These are phyloP conservation scores for Acropora yongei DNA, from an alignment of 64 coral and sea anemone genomes.

Conservation along the genomic window DNA sequence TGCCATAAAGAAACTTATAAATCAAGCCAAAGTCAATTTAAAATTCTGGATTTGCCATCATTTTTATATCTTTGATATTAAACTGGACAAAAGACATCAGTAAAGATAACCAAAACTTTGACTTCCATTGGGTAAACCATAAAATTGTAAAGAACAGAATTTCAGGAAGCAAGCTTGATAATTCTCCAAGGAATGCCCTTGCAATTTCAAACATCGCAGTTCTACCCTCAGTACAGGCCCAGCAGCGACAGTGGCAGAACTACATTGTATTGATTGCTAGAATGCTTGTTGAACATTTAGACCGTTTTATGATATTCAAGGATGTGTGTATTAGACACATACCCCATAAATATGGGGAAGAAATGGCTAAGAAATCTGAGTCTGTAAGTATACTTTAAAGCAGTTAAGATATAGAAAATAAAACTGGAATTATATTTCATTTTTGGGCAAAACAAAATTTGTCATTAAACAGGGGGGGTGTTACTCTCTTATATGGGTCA, in stretches of 20 bases:
- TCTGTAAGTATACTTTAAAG: not conserved
- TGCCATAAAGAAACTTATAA: not conserved
- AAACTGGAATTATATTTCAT: too few relatives aligned
- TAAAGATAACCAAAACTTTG: constrained; percentile 23
- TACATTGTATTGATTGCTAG: constrained; percentile 45
- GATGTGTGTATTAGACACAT: constrained; percentile 50
- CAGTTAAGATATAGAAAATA: not conserved
- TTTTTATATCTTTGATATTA: constrained; percentile 25
- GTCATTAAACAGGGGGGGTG: too few relatives aligned
- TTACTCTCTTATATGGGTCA: too few relatives aligned
- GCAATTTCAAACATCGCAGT: constrained; percentile 25
- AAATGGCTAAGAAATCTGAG: constrained; percentile 36
- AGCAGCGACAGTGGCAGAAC: constrained; percentile 32
- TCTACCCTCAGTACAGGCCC: constrained; percentile 18
- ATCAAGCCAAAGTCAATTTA: not conserved
- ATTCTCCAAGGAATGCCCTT: not conserved
- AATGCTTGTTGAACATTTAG: constrained; percentile 34
- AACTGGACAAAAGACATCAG: constrained; percentile 34
- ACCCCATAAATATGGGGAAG: constrained; percentile 39
- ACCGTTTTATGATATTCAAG: constrained; percentile 8
- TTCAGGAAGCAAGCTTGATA: constrained; percentile 34
- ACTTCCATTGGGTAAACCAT: not conserved
- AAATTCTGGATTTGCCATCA: not conserved
- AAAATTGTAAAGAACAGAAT: constrained; percentile 27
- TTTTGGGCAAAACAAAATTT: too few relatives aligned